Conservation (phyloP, 2,797 vertebrate genomes). For the Phrynocephalus vlangalii region DNA sequence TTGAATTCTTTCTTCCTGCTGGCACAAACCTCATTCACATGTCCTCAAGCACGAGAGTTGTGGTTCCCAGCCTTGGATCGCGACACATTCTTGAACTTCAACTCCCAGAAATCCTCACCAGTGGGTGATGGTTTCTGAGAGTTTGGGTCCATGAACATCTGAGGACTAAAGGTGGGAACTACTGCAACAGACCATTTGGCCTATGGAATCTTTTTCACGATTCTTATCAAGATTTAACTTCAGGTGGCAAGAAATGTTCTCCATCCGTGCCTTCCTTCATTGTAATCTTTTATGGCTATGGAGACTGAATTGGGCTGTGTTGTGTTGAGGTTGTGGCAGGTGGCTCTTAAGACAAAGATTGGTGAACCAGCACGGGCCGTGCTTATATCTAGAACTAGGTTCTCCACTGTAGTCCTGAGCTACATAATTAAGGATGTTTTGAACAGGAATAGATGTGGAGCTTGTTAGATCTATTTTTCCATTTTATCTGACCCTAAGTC, state of each 20-base stretch:
- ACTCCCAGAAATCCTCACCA: no score
- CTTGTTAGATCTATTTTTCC: background rate
- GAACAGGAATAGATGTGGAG: background rate
- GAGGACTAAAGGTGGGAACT: no score
- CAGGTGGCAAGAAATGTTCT: constrained; percentile 9
- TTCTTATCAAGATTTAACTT: background rate
- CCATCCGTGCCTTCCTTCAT: background rate
- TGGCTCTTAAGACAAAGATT: background rate
- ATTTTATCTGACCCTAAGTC: background rate
- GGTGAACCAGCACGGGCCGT: background rate
- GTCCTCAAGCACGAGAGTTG: background rate
- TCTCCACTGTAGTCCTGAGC: accelerated
- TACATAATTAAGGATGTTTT: background rate
- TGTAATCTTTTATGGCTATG: background rate
- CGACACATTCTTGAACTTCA: no score
- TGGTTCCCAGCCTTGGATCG: no score
- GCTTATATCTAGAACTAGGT: background rate
- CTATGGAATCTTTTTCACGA: background rate
- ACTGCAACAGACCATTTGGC: background rate
- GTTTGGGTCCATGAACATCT: no score
- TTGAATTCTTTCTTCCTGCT: background rate
- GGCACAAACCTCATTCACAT: background rate
- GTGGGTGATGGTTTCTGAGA: no score
- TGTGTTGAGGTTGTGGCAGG: constrained; percentile 12
- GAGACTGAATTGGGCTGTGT: background rate